phyloP scores from a whole-genome alignment of 64 coral and sea anemone genomes.

The Exaiptasia diaphana region DNA sequence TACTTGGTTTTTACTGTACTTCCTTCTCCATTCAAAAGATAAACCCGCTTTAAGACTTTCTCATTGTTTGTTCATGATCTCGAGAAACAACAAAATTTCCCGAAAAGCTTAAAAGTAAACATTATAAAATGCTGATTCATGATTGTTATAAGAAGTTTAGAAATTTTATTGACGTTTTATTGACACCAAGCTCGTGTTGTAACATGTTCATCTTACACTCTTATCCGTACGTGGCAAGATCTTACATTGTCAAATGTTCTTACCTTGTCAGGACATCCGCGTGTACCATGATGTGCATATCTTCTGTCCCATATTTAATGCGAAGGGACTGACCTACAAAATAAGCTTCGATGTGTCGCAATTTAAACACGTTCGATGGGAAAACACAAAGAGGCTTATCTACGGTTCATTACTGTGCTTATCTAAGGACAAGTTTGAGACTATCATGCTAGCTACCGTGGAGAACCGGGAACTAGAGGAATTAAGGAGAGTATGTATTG shows the following conservation, averaged over 20 bases:
- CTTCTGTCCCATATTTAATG: constrained; percentile 9
- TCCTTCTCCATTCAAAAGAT: too few relatives aligned
- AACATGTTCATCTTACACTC: background rate
- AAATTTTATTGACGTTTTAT: background rate
- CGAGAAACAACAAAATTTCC: too few relatives aligned
- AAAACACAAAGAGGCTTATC: constrained; percentile 68
- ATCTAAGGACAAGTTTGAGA: constrained; percentile 64
- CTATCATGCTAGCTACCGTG: constrained; percentile 45
- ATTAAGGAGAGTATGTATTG: background rate
- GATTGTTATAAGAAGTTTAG: background rate
- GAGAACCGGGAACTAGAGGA: constrained; percentile 28
- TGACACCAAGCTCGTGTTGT: background rate
- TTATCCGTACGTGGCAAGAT: background rate
- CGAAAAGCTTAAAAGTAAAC: background rate
- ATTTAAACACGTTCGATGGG: constrained; percentile 38
- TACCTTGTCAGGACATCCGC: constrained; percentile 28
- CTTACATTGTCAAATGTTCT: background rate
- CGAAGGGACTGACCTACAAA: constrained; percentile 15
- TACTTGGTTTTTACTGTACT: too few relatives aligned
- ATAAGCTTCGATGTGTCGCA: constrained; percentile 50
- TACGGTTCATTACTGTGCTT: constrained; percentile 66
- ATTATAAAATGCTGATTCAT: background rate
- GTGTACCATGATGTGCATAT: constrained; percentile 48
- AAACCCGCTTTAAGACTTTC: too few relatives aligned
- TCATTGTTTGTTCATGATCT: too few relatives aligned